Evolutionary conservation across 1,140 invertebrate species (phyloP).

Genomic region (Octopus sinensis): DNA sequence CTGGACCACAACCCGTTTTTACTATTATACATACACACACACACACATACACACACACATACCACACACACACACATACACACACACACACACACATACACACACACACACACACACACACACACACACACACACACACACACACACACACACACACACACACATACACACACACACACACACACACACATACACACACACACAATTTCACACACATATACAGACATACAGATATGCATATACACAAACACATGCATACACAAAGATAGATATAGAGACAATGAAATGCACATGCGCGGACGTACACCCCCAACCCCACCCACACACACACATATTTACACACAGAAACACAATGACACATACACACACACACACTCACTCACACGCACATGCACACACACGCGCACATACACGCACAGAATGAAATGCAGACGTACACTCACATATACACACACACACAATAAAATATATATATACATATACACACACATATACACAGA

Average conservation of each 20-base stretch:
- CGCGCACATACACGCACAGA: conserved; percentile 1
- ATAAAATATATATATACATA: background rate
- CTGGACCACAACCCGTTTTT: too few relatives aligned
- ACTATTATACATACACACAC: background rate
- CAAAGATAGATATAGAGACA: background rate
- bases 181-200: background rate
- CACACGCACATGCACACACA: conserved; percentile 4
- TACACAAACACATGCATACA: background rate
- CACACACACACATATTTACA: background rate
- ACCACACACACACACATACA: conserved; percentile 9
- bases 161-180: background rate
- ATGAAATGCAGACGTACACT: conserved; percentile 1
- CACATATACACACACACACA: background rate
- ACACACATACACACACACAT: conserved; percentile 8
- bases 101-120: conserved; percentile 17
- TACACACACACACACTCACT: background rate
- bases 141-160: conserved; percentile 13
- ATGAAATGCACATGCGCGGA: background rate
- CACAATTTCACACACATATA: background rate
- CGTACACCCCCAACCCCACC: background rate
- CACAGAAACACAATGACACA: background rate
- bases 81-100: conserved; percentile 16
- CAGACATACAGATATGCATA: background rate
- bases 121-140: conserved; percentile 18
- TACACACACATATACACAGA: background rate